phyloP scores from a whole-genome alignment of 1,140 invertebrate species.

The Thaumatotibia leucotreta region DNA sequence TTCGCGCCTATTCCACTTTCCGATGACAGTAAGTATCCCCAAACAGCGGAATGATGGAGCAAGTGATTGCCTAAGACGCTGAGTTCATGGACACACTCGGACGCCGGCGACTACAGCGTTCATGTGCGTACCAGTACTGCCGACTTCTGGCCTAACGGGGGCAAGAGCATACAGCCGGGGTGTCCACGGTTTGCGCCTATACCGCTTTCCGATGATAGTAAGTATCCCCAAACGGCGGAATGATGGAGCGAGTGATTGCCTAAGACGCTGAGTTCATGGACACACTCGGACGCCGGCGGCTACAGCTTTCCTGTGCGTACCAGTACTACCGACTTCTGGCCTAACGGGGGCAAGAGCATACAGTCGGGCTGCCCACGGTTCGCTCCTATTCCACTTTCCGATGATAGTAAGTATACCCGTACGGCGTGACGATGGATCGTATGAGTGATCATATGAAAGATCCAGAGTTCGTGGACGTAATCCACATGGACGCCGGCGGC shows the following conservation, averaged over 20 bases:
- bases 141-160: conserved; percentile 81
- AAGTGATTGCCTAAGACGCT: conserved; percentile 80
- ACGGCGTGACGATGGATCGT: conserved; percentile 73
- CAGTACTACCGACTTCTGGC: conserved; percentile 80
- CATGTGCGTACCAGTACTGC: conserved; percentile 77
- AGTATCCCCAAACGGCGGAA: conserved; percentile 39
- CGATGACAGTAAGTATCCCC: conserved; percentile 61
- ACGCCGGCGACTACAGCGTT: conserved; percentile 78
- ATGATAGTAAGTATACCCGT: conserved; percentile 58
- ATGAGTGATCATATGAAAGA: conserved; percentile 80
- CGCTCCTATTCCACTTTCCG: conserved; percentile 62
- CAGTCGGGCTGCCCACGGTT: conserved; percentile 78
- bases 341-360: conserved; percentile 77
- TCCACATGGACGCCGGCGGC: conserved; percentile 81
- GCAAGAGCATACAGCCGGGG: conserved; percentile 77
- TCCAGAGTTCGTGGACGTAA: conserved; percentile 82
- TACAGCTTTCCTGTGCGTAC: conserved; percentile 77
- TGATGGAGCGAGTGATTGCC: conserved; percentile 80
- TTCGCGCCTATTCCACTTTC: conserved; percentile 66
- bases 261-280: conserved; percentile 82
- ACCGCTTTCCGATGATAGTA: conserved; percentile 70
- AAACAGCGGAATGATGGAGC: conserved; percentile 68
- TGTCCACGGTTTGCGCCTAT: conserved; percentile 72
- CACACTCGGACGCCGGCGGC: conserved; percentile 80
- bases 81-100: conserved; percentile 83